phyloP scores from a whole-genome alignment of 2,888 invertebrate species.

The Seira sanloemensis region DNA sequence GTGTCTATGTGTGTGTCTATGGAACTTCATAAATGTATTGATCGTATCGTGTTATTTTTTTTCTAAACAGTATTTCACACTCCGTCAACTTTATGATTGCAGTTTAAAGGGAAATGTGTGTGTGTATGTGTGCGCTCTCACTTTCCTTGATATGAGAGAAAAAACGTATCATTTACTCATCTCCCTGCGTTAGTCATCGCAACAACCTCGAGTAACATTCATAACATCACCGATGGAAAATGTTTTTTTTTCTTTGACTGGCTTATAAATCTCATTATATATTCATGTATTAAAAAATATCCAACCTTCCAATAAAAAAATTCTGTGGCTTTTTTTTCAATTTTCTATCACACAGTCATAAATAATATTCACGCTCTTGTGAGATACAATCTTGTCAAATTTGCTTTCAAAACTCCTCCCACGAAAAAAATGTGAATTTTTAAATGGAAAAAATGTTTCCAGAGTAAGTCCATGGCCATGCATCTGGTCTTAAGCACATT shows the following conservation, averaged over 20 bases:
- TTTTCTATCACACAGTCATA: slow-evolving; percentile 13
- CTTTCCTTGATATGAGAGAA: not conserved
- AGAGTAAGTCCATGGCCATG: too few species aligned
- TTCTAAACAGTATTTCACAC: slow-evolving; percentile 10
- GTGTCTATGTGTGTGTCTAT: too few species aligned
- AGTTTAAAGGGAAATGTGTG: too few species aligned
- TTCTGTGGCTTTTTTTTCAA: slow-evolving; percentile 7
- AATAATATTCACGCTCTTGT: slow-evolving; percentile 15
- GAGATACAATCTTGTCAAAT: slow-evolving; percentile 19
- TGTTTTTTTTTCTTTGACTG: not conserved
- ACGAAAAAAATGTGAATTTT: not conserved
- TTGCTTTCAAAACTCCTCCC: slow-evolving; percentile 8
- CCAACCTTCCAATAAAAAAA: slow-evolving; percentile 3
- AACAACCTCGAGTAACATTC: not conserved
- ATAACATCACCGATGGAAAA: not conserved
- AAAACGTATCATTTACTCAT: not conserved
- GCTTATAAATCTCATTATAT: slow-evolving; percentile 15
- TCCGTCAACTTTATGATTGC: not conserved
- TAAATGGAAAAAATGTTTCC: not conserved
- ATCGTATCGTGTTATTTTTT: not conserved
- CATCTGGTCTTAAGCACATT: not conserved
- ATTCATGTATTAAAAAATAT: not conserved
- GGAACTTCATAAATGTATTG: slow-evolving; percentile 4
- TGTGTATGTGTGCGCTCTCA: too few species aligned
- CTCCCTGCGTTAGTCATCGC: too few species aligned